Base-by-base conservation (phyloP, 53 echinoderm and acorn worm species). In the Arbacia lixula region DNA sequence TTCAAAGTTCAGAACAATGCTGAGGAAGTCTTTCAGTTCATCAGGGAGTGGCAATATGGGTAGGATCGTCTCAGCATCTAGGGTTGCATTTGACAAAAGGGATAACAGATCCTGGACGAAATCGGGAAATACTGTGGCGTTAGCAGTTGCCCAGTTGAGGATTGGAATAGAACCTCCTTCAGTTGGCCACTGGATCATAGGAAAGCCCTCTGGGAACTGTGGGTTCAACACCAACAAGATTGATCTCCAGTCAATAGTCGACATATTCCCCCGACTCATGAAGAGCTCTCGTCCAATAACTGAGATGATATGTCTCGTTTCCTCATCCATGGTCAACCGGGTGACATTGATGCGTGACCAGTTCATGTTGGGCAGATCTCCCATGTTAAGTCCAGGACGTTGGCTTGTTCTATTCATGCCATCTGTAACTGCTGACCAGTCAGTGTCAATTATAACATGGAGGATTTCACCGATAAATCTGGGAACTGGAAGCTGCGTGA, bases 11-110 rank as follows among this genome's bases (percentile, higher is more conserved):
- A 69, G 40, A 16, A 8, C 42, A 14, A 69, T 43, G 4, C 27
- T 42, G 4, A 69, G 40, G 41, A 41, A 27, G 10, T 69, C 43
- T 69, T 43, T 69, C 12, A 69, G 0, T 5, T 5, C 69, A 69
- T 69, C 69, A 42, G 69, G 69, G 43, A 69, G 40, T 0, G 69
- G 69, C 0, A 43, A 27, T 42, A 69, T 43, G 28, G 42, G 69
- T 29, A 69, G 28, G 26, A 69, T 0, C 26, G 40, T 43, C 6
- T 41, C 25, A 8, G 43, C 40, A 42, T 43, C 28, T 26, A 69
- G 27, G 27, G 40, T 29, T 2, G 40, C 39, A 30, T 36, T 67
- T 24, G 29, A 12, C 27, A 69, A 43, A 29, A 69, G 69, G 28
- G 16, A 3, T 26, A 69, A 27, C 43, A 69, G 43, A 27, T 69